Percentiles rank a stretch among this genome's conserved stretches.
These are phyloP conservation scores for Sterrhoptilus dennistouni DNA, from an alignment of 2,113 vertebrate genomes.

Conservation along the genomic window DNA sequence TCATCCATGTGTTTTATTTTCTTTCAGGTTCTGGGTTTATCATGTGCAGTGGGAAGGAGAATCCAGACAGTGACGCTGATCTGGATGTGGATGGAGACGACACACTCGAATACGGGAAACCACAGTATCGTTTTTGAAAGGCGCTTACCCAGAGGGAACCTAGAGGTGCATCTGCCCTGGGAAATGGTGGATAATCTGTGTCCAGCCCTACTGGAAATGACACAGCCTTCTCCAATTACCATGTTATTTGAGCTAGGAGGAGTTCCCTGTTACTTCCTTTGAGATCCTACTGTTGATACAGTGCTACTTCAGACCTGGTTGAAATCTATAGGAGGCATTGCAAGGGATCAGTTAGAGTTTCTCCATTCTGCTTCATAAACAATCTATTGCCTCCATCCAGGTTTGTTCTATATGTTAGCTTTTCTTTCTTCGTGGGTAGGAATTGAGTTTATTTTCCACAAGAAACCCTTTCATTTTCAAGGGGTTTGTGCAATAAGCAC, in stretches of 20 bases:
- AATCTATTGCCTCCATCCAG: background rate
- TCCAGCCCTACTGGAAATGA: background rate
- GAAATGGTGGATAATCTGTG: background rate
- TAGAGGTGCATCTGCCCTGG: background rate
- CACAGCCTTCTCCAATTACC: background rate
- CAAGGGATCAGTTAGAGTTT: background rate
- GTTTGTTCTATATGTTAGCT: background rate
- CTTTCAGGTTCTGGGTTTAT: slow-evolving; percentile 92
- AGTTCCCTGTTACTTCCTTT: background rate
- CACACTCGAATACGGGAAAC: slow-evolving; percentile 97
- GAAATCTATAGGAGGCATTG: background rate
- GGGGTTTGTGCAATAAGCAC: background rate
- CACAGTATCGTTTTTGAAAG: slow-evolving; percentile 91
- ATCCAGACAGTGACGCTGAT: slow-evolving; percentile 94
- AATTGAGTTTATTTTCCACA: background rate
- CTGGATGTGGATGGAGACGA: slow-evolving; percentile 98
- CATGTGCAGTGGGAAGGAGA: slow-evolving; percentile 95
- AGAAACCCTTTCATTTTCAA: background rate
- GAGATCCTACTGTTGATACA: background rate
- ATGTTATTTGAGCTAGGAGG: background rate
- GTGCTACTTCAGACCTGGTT: background rate
- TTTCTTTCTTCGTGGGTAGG: background rate
- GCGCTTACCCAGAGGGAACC: background rate
- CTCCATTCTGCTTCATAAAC: background rate
- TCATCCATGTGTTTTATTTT: background rate